These are phyloP conservation scores for Upupa epops DNA, from an alignment of 2,113 vertebrate genomes.

Conservation along the genomic window DNA sequence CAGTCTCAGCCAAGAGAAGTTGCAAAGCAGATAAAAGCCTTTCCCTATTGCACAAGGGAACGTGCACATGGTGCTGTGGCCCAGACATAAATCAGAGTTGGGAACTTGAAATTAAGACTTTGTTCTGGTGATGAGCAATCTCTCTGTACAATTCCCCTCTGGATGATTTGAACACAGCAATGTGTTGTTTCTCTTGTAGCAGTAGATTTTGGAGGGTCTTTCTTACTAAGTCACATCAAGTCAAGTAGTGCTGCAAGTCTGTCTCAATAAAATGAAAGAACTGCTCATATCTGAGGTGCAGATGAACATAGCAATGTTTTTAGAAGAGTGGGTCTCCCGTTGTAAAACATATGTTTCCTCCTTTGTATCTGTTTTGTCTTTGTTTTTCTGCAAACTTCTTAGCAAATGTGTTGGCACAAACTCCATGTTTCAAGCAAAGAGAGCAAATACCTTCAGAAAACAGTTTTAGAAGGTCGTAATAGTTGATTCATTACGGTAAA, in stretches of 20 bases:
- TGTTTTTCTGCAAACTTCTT: neutral
- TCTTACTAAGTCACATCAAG: neutral
- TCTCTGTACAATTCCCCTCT: slow-evolving; percentile 30
- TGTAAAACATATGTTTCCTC: slow-evolving; percentile 6
- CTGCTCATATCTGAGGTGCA: neutral
- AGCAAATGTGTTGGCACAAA: slow-evolving; percentile 1
- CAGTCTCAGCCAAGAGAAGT: neutral
- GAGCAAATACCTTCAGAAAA: neutral
- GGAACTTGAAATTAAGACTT: neutral
- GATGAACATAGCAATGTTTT: neutral
- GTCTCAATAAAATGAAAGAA: neutral
- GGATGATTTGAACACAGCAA: slow-evolving; percentile 12
- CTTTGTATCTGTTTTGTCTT: slow-evolving; percentile 18
- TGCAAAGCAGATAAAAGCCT: neutral
- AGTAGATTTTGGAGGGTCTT: slow-evolving; percentile 23
- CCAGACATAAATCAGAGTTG: neutral
- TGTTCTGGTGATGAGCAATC: slow-evolving; percentile 16
- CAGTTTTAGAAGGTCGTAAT: neutral
- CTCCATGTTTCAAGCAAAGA: slow-evolving; percentile 1
- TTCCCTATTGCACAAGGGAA: neutral
- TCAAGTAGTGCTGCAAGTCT: neutral
- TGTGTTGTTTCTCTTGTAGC: neutral
- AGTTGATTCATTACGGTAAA: slow-evolving; percentile 6
- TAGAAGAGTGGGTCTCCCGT: neutral
- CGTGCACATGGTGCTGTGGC: neutral